phyloP scores from a whole-genome alignment of 2,113 vertebrate species.

The Nycticryphes semicollaris region DNA sequence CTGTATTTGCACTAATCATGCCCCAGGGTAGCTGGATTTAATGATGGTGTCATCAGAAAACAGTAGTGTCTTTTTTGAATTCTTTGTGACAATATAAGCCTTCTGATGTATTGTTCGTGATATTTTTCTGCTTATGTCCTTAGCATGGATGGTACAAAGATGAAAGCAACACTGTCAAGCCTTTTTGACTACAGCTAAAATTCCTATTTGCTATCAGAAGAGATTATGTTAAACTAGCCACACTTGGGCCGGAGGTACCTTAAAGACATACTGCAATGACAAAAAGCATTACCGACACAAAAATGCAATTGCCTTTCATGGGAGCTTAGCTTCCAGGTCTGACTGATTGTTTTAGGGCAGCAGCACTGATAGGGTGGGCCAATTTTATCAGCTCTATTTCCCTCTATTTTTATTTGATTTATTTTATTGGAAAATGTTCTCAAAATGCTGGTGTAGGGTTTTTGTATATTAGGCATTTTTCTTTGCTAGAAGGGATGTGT shows the following conservation, averaged over 20 bases:
- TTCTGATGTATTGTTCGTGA: not conserved
- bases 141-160: not conserved
- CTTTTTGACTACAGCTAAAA: not conserved
- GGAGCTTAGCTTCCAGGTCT: conserved; percentile 53
- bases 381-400: conserved; percentile 34
- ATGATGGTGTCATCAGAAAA: not conserved
- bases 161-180: conserved; percentile 9
- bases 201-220: conserved; percentile 26
- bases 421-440: not conserved
- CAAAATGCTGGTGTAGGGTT: not conserved
- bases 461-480: not conserved
- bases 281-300: conserved; percentile 32
- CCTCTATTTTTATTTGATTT: conserved; percentile 29
- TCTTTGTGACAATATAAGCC: not conserved
- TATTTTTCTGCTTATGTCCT: conserved; percentile 44
- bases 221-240: conserved; percentile 16
- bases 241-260: conserved; percentile 3
- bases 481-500: not conserved
- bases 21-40: not conserved
- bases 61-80: not conserved
- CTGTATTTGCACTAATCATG: not conserved
- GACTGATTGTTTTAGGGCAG: conserved; percentile 54
- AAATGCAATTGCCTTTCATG: conserved; percentile 34
- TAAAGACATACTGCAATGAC: conserved; percentile 51
- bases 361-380: not conserved